Evolutionary conservation across 1,140 invertebrate species (phyloP), one percentile per base, ranked within the genome.

Genomic region (Drosophila virilis): DNA sequence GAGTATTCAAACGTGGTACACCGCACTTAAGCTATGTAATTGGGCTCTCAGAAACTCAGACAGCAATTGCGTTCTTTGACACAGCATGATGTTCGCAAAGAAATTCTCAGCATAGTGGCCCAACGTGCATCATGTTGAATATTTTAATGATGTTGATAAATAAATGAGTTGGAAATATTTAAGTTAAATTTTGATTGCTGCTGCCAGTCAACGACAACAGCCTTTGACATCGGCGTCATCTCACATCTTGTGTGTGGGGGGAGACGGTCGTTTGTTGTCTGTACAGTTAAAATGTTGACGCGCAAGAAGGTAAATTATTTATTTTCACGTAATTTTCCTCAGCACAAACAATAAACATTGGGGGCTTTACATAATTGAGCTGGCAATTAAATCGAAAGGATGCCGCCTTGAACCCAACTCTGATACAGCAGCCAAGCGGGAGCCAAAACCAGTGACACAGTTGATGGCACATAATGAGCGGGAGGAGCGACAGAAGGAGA

Each of bases 81-180:
- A 13, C 60, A 54, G 48, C 67, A 52, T 15, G n/a, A 50, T 17
- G 17, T 42, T 52, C 35, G 8, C 10, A 45, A 12, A 28, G 32
- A 12, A 51, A 40, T 33, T 9, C 15, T 32, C 12, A 10, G 46
- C 10, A 28, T 5, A 37, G 22, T 32, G 33, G 33, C 50, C 4
- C 17, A 8, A 38, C 2, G 59, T 10, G 42, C 61, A 68, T 67
- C 84, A 89, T 74, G 78, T 85, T 74, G 74, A 82, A 84, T 74
- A 79, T 89, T 91, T 85, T 91, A 91, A 91, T 91, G 89, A 91
- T 78, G 78, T 77, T 89, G 78, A 60, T 89, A 91, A 91, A 88
- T 91, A 91, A 91, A 91, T 91, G 88, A 88, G 75, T 81, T 89
- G 88, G 80, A 91, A 91, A 89, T 85, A 80, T 89, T 88, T 91